A percentile compares a stretch with the other conserved stretches of the same genome.
These are phyloP conservation scores for Xanthia togata DNA, from an alignment of 2,888 invertebrate genomes.

Conservation along the genomic window DNA sequence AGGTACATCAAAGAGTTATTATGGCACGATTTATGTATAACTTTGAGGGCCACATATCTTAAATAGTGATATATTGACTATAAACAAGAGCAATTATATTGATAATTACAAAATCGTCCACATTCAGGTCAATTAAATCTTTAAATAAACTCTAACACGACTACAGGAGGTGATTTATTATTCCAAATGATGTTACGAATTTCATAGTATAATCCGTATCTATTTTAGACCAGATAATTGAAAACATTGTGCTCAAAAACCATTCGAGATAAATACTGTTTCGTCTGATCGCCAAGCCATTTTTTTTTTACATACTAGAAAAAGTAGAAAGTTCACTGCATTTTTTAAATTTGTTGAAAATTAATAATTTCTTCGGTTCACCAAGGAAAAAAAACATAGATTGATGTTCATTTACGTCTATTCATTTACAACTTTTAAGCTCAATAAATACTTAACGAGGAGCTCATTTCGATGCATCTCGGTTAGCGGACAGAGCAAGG, in stretches of 20 bases:
- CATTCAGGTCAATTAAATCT: slow-evolving; percentile 17
- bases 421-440: slow-evolving; percentile 30
- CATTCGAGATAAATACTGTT: neutral
- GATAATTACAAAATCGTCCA: slow-evolving; percentile 46
- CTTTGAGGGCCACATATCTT: slow-evolving; percentile 39
- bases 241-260: neutral
- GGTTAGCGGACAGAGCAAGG: slow-evolving; percentile 74
- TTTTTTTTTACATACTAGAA: neutral
- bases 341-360: neutral
- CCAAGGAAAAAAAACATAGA: neutral
- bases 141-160: slow-evolving; percentile 2
- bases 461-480: slow-evolving; percentile 77
- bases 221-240: neutral
- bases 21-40: slow-evolving; percentile 40
- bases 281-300: neutral
- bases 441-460: slow-evolving; percentile 62
- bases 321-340: neutral
- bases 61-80: slow-evolving; percentile 52
- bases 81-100: slow-evolving; percentile 48
- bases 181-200: neutral
- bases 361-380: accelerated
- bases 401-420: neutral
- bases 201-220: neutral
- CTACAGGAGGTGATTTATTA: neutral
- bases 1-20: slow-evolving; percentile 29